Evolutionary conservation across 2,797 vertebrate genomes (phyloP).

Genomic region (Brachyalestes nurse): DNA sequence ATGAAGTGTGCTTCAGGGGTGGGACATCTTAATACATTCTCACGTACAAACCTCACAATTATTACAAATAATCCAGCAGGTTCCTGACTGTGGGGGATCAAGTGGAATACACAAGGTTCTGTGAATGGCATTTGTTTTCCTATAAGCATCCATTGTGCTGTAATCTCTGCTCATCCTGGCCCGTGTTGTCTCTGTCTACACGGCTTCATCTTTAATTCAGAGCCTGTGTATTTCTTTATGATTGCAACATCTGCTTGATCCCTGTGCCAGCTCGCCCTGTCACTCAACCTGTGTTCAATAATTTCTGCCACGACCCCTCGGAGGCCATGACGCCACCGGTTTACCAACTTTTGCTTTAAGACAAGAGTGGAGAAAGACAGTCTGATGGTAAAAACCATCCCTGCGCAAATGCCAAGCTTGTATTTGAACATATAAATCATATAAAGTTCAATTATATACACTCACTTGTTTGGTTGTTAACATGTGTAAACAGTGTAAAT

Average conservation of each 20-base stretch:
- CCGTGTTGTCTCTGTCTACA: slow-evolving; percentile 59
- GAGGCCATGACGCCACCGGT: slow-evolving; percentile 70
- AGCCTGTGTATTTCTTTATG: slow-evolving; percentile 79
- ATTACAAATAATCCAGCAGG: slow-evolving; percentile 56
- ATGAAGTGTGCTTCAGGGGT: slow-evolving; percentile 55
- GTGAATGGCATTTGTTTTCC: neutral
- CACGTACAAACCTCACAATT: slow-evolving; percentile 49
- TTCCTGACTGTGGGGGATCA: slow-evolving; percentile 42
- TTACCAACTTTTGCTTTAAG: slow-evolving; percentile 70
- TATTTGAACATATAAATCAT: slow-evolving; percentile 6
- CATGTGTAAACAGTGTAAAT: neutral
- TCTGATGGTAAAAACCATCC: neutral
- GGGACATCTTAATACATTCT: slow-evolving; percentile 46
- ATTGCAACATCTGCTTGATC: slow-evolving; percentile 84
- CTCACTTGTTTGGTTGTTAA: neutral
- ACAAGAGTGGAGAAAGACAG: slow-evolving; percentile 63
- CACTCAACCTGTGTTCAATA: slow-evolving; percentile 81
- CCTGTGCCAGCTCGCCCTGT: slow-evolving; percentile 74
- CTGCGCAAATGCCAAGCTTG: neutral
- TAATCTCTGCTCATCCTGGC: slow-evolving; percentile 38
- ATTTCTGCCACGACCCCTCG: slow-evolving; percentile 76
- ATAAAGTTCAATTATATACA: neutral
- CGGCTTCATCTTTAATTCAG: slow-evolving; percentile 81
- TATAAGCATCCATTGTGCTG: neutral
- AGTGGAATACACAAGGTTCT: slow-evolving; percentile 44